phyloP scores from a whole-genome alignment of 1,140 invertebrate genomes.

The Conopomorpha cramerella region DNA sequence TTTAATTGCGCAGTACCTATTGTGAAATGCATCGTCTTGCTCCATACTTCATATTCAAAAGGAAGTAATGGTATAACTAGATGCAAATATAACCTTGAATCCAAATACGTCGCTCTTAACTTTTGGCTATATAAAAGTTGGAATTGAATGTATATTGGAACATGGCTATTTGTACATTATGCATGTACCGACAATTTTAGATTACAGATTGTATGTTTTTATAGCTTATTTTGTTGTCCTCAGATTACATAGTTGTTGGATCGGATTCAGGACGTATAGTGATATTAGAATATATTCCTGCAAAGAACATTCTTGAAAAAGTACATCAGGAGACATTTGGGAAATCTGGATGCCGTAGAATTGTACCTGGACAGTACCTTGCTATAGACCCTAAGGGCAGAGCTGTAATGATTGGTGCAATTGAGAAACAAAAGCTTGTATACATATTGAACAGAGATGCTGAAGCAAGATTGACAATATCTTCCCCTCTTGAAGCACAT shows the following conservation, averaged over 20 bases:
- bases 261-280: slow-evolving; percentile 98
- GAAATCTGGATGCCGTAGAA: slow-evolving; percentile 96
- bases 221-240: slow-evolving; percentile 27
- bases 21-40: slow-evolving; percentile 57
- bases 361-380: slow-evolving; percentile 98
- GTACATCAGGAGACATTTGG: slow-evolving; percentile 99
- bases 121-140: slow-evolving; percentile 24
- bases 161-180: slow-evolving; percentile 12
- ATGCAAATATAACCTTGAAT: slow-evolving; percentile 33
- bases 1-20: too few species aligned
- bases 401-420: slow-evolving; percentile 97
- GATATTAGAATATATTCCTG: slow-evolving; percentile 95
- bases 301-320: slow-evolving; percentile 94
- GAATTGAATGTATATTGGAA: slow-evolving; percentile 35
- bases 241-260: slow-evolving; percentile 97
- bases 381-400: slow-evolving; percentile 98
- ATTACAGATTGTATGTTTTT: not conserved
- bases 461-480: slow-evolving; percentile 96
- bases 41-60: slow-evolving; percentile 27
- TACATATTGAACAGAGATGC: slow-evolving; percentile 98
- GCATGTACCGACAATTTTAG: not conserved
- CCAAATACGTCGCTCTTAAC: slow-evolving; percentile 48
- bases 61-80: slow-evolving; percentile 46
- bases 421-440: slow-evolving; percentile 98
- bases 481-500: slow-evolving; percentile 97